Percentiles rank a stretch among this genome's conserved stretches.
phyloP scores from a whole-genome alignment of 2,888 invertebrate genomes.

The Leptinotarsa peninsularis region DNA sequence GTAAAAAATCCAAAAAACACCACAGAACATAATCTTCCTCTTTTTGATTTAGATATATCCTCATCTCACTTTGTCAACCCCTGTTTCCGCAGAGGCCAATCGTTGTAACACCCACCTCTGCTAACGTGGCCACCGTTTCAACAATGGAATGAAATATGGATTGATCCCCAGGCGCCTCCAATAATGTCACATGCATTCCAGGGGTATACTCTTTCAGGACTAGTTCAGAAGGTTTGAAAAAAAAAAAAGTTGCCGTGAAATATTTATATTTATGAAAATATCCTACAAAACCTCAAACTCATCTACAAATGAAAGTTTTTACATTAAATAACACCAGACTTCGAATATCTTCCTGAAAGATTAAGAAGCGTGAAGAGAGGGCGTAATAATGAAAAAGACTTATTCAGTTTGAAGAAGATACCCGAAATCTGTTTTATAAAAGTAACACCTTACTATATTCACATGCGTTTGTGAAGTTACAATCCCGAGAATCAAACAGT shows the following conservation, averaged over 20 bases:
- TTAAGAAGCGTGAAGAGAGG: constrained; percentile 52
- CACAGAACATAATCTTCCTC: too few species aligned
- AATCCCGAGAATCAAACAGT: constrained; percentile 9
- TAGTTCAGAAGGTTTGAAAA: neutral
- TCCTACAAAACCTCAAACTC: constrained; percentile 67
- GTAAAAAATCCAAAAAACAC: too few species aligned
- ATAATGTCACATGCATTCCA: neutral
- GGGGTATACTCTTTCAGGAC: neutral
- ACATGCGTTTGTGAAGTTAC: constrained; percentile 31
- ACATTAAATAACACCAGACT: constrained; percentile 60
- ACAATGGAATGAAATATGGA: too few species aligned
- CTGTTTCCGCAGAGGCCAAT: too few species aligned
- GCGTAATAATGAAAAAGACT: constrained; percentile 50
- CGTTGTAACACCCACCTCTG: too few species aligned
- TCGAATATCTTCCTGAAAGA: constrained; percentile 54
- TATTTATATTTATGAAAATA: constrained; percentile 68
- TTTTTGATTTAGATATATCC: too few species aligned
- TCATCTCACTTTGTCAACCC: too few species aligned
- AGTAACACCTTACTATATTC: constrained; percentile 63
- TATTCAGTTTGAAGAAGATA: constrained; percentile 49
- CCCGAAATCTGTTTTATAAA: constrained; percentile 57
- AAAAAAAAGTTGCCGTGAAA: constrained; percentile 60
- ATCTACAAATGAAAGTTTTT: constrained; percentile 65
- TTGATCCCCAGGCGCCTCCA: neutral
- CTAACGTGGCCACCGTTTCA: too few species aligned